Evolutionary conservation across 2,888 invertebrate genomes (phyloP), one percentile per base, ranked within the genome.

Genomic region (Gymnosoma rotundatum): DNA sequence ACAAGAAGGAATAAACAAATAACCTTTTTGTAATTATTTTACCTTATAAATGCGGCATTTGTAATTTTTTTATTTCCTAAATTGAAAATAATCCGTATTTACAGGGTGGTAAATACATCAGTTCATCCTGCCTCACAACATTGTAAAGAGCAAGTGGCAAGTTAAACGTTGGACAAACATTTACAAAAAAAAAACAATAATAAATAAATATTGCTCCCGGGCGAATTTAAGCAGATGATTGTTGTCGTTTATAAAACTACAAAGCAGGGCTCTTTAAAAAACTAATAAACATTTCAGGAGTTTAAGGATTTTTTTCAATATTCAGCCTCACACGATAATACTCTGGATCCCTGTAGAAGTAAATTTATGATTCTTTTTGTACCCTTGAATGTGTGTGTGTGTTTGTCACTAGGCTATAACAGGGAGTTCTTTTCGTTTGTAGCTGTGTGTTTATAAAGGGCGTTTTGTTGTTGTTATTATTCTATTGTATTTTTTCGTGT

Each of bases 191-290:
- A 45, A 78, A 18, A 38, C 42, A 18, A 78, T 25, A 25, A 67
- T 32, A 69, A 78, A 64, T 89, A 88, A 89, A 90, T 90, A 90
- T 90, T 89, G 91, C 90, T 91, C 91, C 90, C 90, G 90, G 90
- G 90, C 90, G 90, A 87, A 89, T 84, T 78, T 88, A 90, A 91
- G 87, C 90, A 91, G 91, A 90, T 90, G 89, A 90, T 85, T 87
- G 84, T 78, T 81, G 81, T 81, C 84, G 81, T 78, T 84, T 78
- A 63, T n/a, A 61, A 64, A 74, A 69, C 32, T 69, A 78, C 67
- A 76, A 76, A 21, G 42, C 21, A 63, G 69, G 63, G 7, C 69
- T 78, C 61, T 70, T 42, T 21, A 56, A 25, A 63, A 8, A 52
- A 67, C 56, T 48, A 67, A 60, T 52, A 69, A 63, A 38, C 54